Conservation (phyloP, 1,140 invertebrate genomes). For the Chelonus insularis region DNA sequence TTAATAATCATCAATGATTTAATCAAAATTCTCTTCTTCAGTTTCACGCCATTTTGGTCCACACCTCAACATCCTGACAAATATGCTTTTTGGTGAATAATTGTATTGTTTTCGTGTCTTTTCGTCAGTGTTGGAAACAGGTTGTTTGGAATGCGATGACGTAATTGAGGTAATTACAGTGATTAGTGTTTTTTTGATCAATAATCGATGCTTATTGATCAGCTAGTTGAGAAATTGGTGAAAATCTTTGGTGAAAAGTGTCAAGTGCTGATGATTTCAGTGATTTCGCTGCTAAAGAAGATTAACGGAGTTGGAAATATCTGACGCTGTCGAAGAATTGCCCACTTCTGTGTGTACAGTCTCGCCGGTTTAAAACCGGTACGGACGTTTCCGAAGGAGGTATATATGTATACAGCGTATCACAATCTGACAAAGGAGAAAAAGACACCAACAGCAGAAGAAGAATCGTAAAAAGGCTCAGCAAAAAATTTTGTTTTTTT, state of each 20-base stretch:
- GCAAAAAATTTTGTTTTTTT: not conserved
- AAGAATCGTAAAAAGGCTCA: not conserved
- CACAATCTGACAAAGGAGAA: not conserved
- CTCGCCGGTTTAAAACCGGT: constrained; percentile 36
- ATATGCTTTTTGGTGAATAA: too few relatives aligned
- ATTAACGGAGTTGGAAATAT: constrained; percentile 47
- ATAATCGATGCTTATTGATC: not conserved
- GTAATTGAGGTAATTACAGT: not conserved
- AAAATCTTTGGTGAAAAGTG: not conserved
- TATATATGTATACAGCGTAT: not conserved
- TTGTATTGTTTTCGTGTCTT: too few relatives aligned
- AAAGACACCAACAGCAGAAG: not conserved
- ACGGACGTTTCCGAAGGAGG: constrained; percentile 33
- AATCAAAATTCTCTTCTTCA: not conserved
- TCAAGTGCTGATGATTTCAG: too few relatives aligned
- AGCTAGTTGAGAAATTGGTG: constrained; percentile 1
- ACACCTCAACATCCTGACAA: too few relatives aligned
- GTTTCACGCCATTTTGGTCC: too few relatives aligned
- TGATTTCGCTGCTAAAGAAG: too few relatives aligned
- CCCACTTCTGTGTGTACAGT: not conserved
- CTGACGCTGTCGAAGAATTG: constrained; percentile 31
- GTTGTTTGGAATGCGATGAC: constrained; percentile 3
- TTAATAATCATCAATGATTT: not conserved
- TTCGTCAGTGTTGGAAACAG: not conserved
- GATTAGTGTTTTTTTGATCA: too few relatives aligned